Evolutionary conservation across 2,797 vertebrate species (phyloP).

Genomic region (Pseudotriccus pelzelni): DNA sequence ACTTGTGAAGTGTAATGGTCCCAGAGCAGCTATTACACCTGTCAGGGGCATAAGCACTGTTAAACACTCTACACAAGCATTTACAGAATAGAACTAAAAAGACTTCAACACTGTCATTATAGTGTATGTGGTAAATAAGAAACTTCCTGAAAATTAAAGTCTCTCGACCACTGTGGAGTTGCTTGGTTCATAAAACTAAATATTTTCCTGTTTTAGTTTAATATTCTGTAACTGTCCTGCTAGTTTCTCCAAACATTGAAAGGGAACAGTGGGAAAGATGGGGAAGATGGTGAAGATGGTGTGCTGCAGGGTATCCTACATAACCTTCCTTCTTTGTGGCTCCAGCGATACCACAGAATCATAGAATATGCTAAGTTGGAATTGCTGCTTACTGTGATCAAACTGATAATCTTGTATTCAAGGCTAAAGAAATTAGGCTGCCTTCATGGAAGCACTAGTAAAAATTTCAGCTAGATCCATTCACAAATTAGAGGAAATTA

Average conservation of each 20-base stretch:
- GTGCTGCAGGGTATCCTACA: background rate
- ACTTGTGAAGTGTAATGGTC: background rate
- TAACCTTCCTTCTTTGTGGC: background rate
- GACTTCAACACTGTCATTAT: background rate
- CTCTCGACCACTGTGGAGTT: accelerated
- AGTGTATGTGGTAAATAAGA: background rate
- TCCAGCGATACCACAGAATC: background rate
- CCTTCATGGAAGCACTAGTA: background rate
- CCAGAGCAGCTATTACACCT: background rate
- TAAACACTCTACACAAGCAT: background rate
- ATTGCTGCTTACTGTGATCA: background rate
- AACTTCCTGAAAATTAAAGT: background rate
- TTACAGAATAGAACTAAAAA: background rate
- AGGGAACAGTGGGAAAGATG: too few relatives aligned
- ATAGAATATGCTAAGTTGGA: background rate
- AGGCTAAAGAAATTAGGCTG: background rate
- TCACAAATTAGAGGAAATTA: constrained; percentile 36
- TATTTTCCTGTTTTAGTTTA: background rate
- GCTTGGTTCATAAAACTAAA: background rate
- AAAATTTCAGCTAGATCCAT: constrained; percentile 4
- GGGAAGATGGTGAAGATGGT: background rate
- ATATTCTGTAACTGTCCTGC: background rate
- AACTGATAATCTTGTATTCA: background rate
- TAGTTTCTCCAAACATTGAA: background rate
- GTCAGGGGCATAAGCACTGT: background rate